phyloP scores from a whole-genome alignment of 2,888 invertebrate species.

The Nematopogon swammerdamellus region DNA sequence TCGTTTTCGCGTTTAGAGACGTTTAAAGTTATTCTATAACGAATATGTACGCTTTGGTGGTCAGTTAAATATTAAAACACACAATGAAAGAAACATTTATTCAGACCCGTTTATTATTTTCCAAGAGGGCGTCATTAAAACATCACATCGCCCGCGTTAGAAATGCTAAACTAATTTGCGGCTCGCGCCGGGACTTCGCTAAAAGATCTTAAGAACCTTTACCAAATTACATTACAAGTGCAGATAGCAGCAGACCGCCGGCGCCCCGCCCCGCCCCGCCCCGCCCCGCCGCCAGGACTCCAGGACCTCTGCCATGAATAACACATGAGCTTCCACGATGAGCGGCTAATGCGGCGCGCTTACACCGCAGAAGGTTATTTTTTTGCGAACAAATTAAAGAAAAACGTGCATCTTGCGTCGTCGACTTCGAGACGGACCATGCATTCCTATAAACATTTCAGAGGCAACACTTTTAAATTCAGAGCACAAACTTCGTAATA shows the following conservation, averaged over 20 bases:
- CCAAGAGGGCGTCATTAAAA: no score
- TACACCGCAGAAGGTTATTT: not conserved
- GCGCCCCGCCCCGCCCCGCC: not conserved
- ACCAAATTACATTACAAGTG: not conserved
- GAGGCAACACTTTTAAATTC: no score
- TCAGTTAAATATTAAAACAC: no score
- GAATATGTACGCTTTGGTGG: no score
- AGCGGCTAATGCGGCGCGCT: slow-evolving; percentile 25
- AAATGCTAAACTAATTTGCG: not conserved
- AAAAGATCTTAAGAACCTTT: not conserved
- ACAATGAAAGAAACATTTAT: no score
- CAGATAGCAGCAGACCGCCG: not conserved
- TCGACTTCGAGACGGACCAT: not conserved
- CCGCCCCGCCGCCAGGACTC: not conserved
- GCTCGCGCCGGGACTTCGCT: not conserved
- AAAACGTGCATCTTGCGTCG: not conserved
- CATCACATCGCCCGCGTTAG: no score
- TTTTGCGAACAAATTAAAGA: not conserved
- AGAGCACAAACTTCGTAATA: no score
- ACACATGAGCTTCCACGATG: slow-evolving; percentile 37
- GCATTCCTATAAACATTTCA: no score
- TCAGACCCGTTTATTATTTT: no score
- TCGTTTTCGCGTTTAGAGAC: no score
- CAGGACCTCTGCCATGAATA: slow-evolving; percentile 29
- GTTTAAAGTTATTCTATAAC: no score